Conservation (phyloP, 2,113 vertebrate genomes). For the Lepus americanus region DNA sequence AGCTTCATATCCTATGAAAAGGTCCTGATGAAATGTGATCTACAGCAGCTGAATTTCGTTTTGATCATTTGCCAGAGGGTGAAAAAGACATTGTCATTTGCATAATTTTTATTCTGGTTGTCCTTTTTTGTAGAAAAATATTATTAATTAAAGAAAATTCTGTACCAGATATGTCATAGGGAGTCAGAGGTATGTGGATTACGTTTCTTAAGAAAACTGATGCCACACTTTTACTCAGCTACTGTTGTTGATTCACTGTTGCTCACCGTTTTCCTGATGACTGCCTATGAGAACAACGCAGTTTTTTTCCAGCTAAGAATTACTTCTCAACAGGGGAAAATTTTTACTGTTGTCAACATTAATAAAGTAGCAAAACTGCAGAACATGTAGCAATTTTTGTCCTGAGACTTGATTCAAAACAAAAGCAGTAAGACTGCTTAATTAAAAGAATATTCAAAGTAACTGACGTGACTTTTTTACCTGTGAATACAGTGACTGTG, state of each 20-base stretch:
- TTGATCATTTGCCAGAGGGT: not conserved
- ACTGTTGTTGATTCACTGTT: slow-evolving; percentile 62
- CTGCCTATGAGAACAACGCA: not conserved
- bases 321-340: not conserved
- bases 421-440: not conserved
- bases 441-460: not conserved
- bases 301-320: not conserved
- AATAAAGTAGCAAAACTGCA: not conserved
- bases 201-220: not conserved
- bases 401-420: slow-evolving; percentile 35
- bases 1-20: not conserved
- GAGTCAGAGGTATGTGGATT: not conserved
- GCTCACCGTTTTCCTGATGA: slow-evolving; percentile 54
- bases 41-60: slow-evolving; percentile 5
- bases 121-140: not conserved
- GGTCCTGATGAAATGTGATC: slow-evolving; percentile 18
- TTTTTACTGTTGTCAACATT: not conserved
- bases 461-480: not conserved
- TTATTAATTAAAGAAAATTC: not conserved
- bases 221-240: not conserved
- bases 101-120: not conserved
- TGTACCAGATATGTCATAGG: not conserved
- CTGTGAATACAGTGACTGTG: not conserved
- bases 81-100: not conserved
- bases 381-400: not conserved